Conservation (phyloP, 2,888 invertebrate species). For the Pemphredon lugubris region DNA sequence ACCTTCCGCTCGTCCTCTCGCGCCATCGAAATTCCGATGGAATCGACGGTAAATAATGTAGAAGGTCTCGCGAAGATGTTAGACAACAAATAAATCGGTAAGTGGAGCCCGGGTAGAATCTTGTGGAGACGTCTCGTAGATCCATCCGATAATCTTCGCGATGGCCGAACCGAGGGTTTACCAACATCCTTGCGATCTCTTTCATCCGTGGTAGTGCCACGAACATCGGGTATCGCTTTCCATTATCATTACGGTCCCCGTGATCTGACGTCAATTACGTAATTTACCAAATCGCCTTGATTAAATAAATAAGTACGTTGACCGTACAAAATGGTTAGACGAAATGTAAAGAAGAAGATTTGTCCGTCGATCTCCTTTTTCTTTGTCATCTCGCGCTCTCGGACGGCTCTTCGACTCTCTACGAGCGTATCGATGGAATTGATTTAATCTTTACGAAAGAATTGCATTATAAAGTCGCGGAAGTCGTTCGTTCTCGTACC, state of each 20-base stretch:
- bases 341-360: background rate
- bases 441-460: background rate
- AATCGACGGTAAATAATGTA: slow-evolving; percentile 46
- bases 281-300: background rate
- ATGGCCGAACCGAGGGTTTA: slow-evolving; percentile 38
- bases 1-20: slow-evolving; percentile 25
- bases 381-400: too few relatives aligned
- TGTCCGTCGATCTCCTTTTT: background rate
- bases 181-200: slow-evolving; percentile 30
- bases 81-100: slow-evolving; percentile 51
- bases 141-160: slow-evolving; percentile 44
- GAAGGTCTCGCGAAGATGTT: slow-evolving; percentile 34
- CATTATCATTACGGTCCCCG: background rate
- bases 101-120: too few relatives aligned
- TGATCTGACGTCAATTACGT: background rate
- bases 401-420: too few relatives aligned
- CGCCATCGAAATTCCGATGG: background rate
- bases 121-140: slow-evolving; percentile 13
- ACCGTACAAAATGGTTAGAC: background rate
- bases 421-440: background rate
- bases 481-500: too few relatives aligned
- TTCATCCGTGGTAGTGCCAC: too few relatives aligned
- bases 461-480: background rate
- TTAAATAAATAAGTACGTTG: background rate
- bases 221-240: background rate